phyloP scores from a whole-genome alignment of 2,888 invertebrate species.

The Melinaea menophilus region DNA sequence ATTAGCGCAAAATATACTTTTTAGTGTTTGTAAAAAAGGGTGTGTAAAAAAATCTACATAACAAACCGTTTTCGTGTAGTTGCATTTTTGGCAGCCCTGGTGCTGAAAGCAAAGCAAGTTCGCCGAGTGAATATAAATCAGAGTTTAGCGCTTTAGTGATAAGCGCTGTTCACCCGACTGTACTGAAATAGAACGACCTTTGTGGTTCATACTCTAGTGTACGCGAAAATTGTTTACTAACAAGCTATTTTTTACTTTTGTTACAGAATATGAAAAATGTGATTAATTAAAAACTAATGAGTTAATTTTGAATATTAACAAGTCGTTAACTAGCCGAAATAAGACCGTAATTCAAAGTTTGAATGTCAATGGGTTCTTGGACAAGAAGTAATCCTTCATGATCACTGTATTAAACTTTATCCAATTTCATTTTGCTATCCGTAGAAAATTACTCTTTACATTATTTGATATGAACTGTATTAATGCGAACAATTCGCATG shows the following conservation, averaged over 20 bases:
- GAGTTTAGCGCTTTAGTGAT: conserved; percentile 47
- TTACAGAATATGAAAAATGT: not conserved
- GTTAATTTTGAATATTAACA: too few relatives aligned
- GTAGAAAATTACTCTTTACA: too few relatives aligned
- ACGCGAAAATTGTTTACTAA: not conserved
- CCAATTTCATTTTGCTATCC: too few relatives aligned
- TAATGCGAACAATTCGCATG: too few relatives aligned
- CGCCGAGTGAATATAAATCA: conserved; percentile 49
- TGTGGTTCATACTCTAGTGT: conserved; percentile 5
- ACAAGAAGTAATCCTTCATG: too few relatives aligned
- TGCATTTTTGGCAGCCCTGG: conserved; percentile 27
- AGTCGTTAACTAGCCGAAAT: too few relatives aligned
- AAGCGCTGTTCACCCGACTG: conserved; percentile 44
- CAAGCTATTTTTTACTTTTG: not conserved
- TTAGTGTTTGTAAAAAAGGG: not conserved
- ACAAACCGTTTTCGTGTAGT: conserved; percentile 13
- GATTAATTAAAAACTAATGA: too few relatives aligned
- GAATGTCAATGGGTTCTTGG: too few relatives aligned
- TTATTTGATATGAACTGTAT: too few relatives aligned
- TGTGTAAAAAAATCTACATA: not conserved
- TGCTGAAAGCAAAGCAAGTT: conserved; percentile 26
- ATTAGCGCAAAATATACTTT: too few relatives aligned
- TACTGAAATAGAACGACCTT: conserved; percentile 31
- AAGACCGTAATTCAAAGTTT: too few relatives aligned
- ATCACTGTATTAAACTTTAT: too few relatives aligned